Evolutionary conservation across 2,888 invertebrate genomes (phyloP).

Genomic region (Eristalinus sepulchralis): DNA sequence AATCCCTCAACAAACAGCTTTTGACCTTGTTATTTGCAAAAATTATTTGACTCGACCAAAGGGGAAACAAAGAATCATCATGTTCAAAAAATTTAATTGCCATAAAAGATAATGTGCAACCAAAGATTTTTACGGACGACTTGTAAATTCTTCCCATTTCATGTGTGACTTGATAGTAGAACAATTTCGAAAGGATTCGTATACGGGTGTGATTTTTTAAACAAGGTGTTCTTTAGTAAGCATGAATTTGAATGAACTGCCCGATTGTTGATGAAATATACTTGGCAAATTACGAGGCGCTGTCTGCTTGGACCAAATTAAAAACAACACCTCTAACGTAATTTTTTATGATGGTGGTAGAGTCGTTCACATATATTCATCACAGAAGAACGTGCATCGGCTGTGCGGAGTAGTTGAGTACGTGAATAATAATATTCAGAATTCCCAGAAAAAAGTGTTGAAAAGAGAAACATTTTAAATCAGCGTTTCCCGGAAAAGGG

Average conservation of each 20-base stretch:
- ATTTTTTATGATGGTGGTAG: no score
- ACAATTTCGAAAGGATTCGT: conserved; percentile 71
- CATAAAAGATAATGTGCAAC: neutral
- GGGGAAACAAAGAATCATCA: conserved; percentile 20
- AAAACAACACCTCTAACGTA: conserved; percentile 69
- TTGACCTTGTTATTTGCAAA: conserved; percentile 73
- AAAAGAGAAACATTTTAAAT: no score
- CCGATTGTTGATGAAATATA: conserved; percentile 72
- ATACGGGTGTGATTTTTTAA: conserved; percentile 70
- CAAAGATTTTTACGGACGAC: conserved; percentile 57
- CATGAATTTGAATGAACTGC: conserved; percentile 59
- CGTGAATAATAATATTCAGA: no score
- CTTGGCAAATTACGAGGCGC: conserved; percentile 73
- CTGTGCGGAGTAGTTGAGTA: no score
- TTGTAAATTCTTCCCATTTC: conserved; percentile 72
- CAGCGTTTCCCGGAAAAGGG: no score
- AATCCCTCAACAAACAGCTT: conserved; percentile 73
- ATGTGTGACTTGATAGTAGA: conserved; percentile 71
- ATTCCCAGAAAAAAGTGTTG: no score
- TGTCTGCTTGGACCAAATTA: conserved; percentile 64
- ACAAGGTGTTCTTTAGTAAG: conserved; percentile 60
- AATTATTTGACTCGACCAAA: neutral
- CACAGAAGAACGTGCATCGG: no score
- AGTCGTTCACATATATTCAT: no score
- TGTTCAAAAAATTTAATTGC: neutral